Evolutionary conservation across 2,797 vertebrate species (phyloP), one percentile per base, ranked within the genome.

Genomic region (Crenuchus spilurus): DNA sequence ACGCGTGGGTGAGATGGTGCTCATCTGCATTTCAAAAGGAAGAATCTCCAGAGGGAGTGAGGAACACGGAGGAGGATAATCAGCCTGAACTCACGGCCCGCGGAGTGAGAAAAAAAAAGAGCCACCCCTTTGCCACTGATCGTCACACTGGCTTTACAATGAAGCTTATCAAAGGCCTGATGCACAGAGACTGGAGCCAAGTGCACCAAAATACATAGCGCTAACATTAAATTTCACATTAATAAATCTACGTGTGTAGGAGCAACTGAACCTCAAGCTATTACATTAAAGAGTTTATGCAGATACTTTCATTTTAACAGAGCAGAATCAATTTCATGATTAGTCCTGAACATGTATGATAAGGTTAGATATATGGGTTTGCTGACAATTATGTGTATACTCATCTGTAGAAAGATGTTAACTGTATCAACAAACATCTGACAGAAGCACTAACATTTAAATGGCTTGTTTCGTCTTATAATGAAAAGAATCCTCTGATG

Each of bases 1-100:
- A 16, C 18, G 42, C n/a, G 61, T 79, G 74, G 65, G 64, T 35
- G 55, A 63, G 7, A 26, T 39, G 46, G 33, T 35, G 4, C 76
- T 79, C 73, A 81, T 90, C 85, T 86, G 84, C 80, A 89, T 91
- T 85, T 87, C 74, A 90, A 88, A 88, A 81, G 31, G 52, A 81
- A 80, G 76, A 0, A 13, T 74, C 79, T 85, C 82, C 62, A 11
- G 44, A 69, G 75, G 57, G 63, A 79, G 39, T 1, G 28, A 41
- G 51, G 57, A 72, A 75, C 55, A 44, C 72, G 66, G 72, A 76
- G 75, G 62, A 83, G 80, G 82, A 85, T 82, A 84, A 82, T 57
- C 42, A 16, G 54, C 30, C 78, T 67, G 58, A 46, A 76, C 52
- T 62, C 2, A 9, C 16, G 7, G 28, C 74, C 55, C 24, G 1